Base-by-base conservation (phyloP, 1,140 invertebrate species). In the Lordiphosa stackelbergi region DNA sequence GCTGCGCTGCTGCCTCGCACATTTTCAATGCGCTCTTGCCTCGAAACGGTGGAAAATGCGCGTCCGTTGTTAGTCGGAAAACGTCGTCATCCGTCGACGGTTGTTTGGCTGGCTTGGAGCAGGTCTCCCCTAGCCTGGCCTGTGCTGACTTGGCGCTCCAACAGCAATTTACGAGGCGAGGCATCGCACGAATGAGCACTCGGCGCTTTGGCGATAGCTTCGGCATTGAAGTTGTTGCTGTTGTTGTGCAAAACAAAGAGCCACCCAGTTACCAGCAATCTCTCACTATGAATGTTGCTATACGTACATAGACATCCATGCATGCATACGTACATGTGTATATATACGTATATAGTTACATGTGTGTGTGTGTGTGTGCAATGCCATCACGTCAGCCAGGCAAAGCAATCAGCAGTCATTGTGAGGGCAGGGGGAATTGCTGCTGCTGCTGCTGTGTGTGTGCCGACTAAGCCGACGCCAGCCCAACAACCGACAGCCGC, bases 31-130 rank as follows among this genome's bases (percentile, higher is more conserved):
- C 75, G 78, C 78, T 83, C 73, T 68, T 51, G 66, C 78, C 78
- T 83, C 78, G 77, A 83, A 84, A 84, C 62, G 77, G 72, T 83
- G 78, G 78, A 83, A 83, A 83, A 83, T 83, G 77, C 78, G 78
- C 78, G 77, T 84, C 77, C 78, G 78, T 77, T 84, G 73, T 83
- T 83, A 83, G 77, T 83, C 77, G 77, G 77, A 83, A 83, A 83
- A 83, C 78, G 77, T 83, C 77, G 77, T 83, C 77, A 83, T 83
- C 75, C 77, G 77, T 84, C 73, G 77, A 83, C 77, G 77, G 77
- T 81, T 83, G 77, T 81, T 83, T 81, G 73, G 77, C 72, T 71
- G 64, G 68, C 64, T 66, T 71, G 68, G 66, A 66, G 57, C 73
- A 66, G 77, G 55, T 47, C 60, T 69, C 53, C 62, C 49, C 42